These are phyloP conservation scores for Pseudoatta argentina DNA, from an alignment of 1,140 invertebrate species.

Conservation along the genomic window DNA sequence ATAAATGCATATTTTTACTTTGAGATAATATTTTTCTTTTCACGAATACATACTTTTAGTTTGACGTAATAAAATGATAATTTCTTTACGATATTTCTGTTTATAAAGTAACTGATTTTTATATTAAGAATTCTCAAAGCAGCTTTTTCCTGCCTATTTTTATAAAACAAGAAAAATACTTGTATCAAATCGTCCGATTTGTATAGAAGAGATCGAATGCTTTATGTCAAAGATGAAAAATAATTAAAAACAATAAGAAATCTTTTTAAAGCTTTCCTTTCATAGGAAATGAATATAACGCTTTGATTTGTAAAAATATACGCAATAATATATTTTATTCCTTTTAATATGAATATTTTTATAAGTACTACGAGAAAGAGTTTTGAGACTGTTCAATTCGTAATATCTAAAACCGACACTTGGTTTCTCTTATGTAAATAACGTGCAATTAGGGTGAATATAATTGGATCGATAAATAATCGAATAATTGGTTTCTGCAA, in stretches of 20 bases:
- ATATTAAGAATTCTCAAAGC: background rate
- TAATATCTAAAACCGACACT: background rate
- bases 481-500: slow-evolving; percentile 15
- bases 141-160: background rate
- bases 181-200: background rate
- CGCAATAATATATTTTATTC: background rate
- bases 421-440: slow-evolving; percentile 39
- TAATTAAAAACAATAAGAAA: background rate
- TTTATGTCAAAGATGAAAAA: background rate
- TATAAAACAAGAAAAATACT: background rate
- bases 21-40: background rate
- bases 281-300: background rate
- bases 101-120: background rate
- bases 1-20: background rate
- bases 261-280: background rate
- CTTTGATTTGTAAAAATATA: background rate
- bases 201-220: background rate
- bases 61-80: background rate
- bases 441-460: slow-evolving; percentile 3
- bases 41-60: background rate
- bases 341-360: slow-evolving; percentile 2
- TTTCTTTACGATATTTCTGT: background rate
- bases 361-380: background rate
- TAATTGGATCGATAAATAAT: slow-evolving; percentile 38
- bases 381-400: background rate